Base-by-base conservation (phyloP, 2,888 invertebrate species). In the Clistopyga incitator region DNA sequence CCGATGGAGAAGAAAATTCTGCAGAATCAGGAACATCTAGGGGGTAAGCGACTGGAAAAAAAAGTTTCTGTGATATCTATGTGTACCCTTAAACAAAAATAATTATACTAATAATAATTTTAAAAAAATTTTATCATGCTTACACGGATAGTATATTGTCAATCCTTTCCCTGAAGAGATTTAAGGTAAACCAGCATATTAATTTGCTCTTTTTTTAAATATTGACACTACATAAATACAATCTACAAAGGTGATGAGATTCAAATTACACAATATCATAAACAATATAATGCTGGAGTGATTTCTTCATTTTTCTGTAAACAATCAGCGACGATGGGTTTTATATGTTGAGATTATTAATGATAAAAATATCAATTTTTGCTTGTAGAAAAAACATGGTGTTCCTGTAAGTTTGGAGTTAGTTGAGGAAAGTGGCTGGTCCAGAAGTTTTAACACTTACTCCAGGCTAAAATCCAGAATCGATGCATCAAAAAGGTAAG, bases 91-190 rank as follows among this genome's bases (percentile, higher is more conserved):
- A 10, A 38, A 10, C 38, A 38, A 38, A 2, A 65, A n/a, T 38
- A 82, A 75, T 83, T 81, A 81, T 64, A 54, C 34, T 29, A 67
- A 11, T 38, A 82, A 75, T 84, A 84, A 82, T 83, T 81, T 54
- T 83, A 71, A 81, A 79, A 86, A 88, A 89, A 87, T 85, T 87
- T 81, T 85, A 85, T 11, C 11, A 45, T 87, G 83, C 85, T 82
- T 78, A 78, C 78, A 64, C 84, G 91, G 89, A 90, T 87, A 92
- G 92, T 87, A 86, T 92, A 79, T 88, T 92, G 87, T 92, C 92
- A 85, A 90, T 90, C 87, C 88, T 92, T 82, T 89, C 91, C 86
- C 88, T 91, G 88, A 92, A 91, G 88, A 86, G 87, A 85, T 90
- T 91, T 86, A 92, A 91, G 91, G 86, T 86, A 86, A 85, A 65